Conservation (phyloP, 2,797 vertebrate genomes). For the Oreochromis grahami region DNA sequence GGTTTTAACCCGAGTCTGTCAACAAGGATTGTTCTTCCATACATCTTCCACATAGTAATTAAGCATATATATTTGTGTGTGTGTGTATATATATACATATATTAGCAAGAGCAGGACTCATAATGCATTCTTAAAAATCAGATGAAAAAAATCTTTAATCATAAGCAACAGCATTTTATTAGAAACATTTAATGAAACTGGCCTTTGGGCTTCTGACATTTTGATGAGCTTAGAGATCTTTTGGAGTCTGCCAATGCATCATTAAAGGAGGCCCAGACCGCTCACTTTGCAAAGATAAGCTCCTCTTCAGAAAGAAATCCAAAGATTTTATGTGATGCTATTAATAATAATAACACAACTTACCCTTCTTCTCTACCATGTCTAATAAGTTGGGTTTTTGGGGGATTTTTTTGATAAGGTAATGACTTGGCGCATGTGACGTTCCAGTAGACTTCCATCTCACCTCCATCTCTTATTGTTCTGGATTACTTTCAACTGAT, state of each 20-base stretch:
- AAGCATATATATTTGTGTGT: background rate
- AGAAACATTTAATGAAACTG: background rate
- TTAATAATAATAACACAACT: background rate
- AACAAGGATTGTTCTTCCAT: too few relatives aligned
- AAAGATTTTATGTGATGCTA: background rate
- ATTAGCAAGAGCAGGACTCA: background rate
- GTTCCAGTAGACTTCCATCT: background rate
- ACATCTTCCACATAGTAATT: background rate
- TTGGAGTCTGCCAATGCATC: background rate
- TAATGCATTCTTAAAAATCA: background rate
- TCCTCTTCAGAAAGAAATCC: background rate
- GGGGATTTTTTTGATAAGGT: background rate
- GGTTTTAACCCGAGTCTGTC: background rate
- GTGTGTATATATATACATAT: too few relatives aligned
- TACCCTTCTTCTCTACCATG: background rate
- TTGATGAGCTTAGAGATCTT: background rate
- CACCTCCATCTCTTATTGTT: background rate
- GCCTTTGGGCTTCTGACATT: background rate
- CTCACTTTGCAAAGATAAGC: background rate
- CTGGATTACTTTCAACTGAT: background rate
- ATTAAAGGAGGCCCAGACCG: background rate
- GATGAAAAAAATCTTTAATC: background rate
- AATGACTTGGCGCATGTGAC: background rate
- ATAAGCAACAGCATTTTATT: background rate
- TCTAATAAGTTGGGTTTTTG: background rate